Evolutionary conservation across 2,888 invertebrate species (phyloP).

Genomic region (Megaustenia siamemsis): DNA sequence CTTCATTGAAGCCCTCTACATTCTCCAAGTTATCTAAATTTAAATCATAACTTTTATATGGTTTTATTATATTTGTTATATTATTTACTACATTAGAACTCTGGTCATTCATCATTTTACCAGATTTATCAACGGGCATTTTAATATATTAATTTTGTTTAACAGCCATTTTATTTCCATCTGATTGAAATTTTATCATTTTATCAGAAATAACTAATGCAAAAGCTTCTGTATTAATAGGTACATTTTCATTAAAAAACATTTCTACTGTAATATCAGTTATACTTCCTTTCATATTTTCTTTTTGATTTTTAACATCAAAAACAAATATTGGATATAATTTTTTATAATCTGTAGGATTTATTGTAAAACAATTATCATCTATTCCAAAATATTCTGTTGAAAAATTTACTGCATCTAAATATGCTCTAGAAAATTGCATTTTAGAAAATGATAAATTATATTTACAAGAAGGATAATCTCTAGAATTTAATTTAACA

Average conservation of each 20-base stretch:
- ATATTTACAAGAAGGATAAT: slow-evolving; percentile 1
- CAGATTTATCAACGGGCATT: too few species aligned
- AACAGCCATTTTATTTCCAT: slow-evolving; percentile 17
- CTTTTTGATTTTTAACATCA: slow-evolving; percentile 35
- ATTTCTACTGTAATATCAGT: not conserved
- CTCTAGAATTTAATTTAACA: slow-evolving; percentile 24
- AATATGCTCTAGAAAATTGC: slow-evolving; percentile 28
- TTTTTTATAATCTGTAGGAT: slow-evolving; percentile 17
- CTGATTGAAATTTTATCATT: slow-evolving; percentile 20
- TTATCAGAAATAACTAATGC: slow-evolving; percentile 7
- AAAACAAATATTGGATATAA: slow-evolving; percentile 29
- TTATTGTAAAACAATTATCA: not conserved
- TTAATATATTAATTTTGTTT: not conserved
- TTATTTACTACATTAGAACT: too few species aligned
- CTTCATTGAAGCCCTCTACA: too few species aligned
- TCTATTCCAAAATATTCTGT: slow-evolving; percentile 9
- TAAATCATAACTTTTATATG: too few species aligned
- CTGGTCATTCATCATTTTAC: not conserved
- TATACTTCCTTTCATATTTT: not conserved
- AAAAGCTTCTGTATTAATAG: not conserved
- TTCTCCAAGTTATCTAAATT: too few species aligned
- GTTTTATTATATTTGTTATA: too few species aligned
- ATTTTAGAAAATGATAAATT: slow-evolving; percentile 4
- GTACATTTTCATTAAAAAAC: not conserved
- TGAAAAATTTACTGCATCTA: slow-evolving; percentile 5